Evolutionary conservation across 2,797 vertebrate species (phyloP).

Genomic region (Coregonus ussuriensis): DNA sequence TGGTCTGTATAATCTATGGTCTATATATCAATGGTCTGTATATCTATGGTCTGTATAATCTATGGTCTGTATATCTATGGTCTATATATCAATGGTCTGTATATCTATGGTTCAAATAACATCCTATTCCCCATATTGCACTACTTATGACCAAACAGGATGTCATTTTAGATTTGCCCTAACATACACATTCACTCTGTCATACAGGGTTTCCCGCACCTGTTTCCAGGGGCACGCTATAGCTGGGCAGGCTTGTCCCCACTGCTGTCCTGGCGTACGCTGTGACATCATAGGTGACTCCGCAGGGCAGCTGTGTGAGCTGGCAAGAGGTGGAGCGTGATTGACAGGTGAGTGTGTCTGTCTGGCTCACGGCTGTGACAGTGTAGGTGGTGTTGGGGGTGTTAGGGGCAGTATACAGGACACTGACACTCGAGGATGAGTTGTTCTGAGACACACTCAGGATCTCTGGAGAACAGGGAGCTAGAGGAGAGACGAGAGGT

Average conservation of each 20-base stretch:
- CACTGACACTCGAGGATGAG: conserved; percentile 1
- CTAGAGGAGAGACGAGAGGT: neutral
- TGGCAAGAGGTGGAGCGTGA: neutral
- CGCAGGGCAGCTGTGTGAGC: conserved; percentile 13
- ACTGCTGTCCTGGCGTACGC: neutral
- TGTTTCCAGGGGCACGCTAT: conserved; percentile 8
- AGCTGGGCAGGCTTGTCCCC: conserved; percentile 14
- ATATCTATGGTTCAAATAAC: neutral
- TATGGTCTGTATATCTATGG: too few relatives aligned
- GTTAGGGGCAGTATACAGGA: neutral
- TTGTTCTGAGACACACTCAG: conserved; percentile 10
- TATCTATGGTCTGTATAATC: neutral
- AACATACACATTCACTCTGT: too few relatives aligned
- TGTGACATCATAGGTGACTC: conserved; percentile 4
- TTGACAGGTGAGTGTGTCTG: conserved; percentile 2
- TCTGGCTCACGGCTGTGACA: neutral
- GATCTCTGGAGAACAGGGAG: conserved; percentile 6
- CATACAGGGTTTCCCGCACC: neutral
- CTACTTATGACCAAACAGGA: too few relatives aligned
- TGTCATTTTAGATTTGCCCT: too few relatives aligned
- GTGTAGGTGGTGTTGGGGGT: conserved; percentile 8
- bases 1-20: too few relatives aligned
- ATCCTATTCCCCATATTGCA: too few relatives aligned
- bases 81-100: too few relatives aligned
- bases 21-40: too few relatives aligned